A percentile compares a stretch with the other conserved stretches of the same genome.
Evolutionary conservation across 2,797 vertebrate genomes (phyloP).

Genomic region (Hypotaenidia philippensis): DNA sequence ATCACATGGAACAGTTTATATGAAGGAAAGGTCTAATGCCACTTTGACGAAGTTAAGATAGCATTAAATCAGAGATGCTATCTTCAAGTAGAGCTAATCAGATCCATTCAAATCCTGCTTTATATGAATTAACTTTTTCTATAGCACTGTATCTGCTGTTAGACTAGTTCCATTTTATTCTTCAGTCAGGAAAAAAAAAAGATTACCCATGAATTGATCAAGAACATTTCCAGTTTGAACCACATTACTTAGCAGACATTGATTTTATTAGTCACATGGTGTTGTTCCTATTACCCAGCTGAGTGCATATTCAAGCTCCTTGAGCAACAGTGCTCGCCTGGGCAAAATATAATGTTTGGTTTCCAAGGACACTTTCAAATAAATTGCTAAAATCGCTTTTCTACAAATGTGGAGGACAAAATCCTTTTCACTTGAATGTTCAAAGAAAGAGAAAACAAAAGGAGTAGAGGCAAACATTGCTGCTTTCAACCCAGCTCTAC

Average conservation of each 20-base stretch:
- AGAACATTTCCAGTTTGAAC: conserved; percentile 42
- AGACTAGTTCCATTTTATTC: background rate
- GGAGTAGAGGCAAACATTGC: background rate
- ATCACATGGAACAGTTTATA: background rate
- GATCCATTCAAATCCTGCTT: background rate
- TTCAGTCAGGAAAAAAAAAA: background rate
- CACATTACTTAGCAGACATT: conserved; percentile 50
- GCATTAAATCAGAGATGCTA: background rate
- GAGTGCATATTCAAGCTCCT: conserved; percentile 52
- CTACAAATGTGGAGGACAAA: background rate
- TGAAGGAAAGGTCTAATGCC: background rate
- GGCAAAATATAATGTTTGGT: conserved; percentile 19
- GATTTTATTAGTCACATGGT: conserved; percentile 53
- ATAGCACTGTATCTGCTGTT: background rate
- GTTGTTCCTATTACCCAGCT: conserved; percentile 27
- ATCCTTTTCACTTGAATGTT: conserved; percentile 21
- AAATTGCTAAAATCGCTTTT: conserved; percentile 44
- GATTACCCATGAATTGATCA: background rate
- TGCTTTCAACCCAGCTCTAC: background rate
- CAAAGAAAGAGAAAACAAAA: conserved; percentile 16
- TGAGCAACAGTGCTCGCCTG: conserved; percentile 23
- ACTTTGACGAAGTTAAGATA: background rate
- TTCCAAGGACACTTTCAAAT: conserved; percentile 37
- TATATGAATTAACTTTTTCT: background rate
- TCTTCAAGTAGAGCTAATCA: background rate